These are phyloP conservation scores for Drosophila pachea DNA, from an alignment of 1,140 invertebrate species.

Conservation along the genomic window DNA sequence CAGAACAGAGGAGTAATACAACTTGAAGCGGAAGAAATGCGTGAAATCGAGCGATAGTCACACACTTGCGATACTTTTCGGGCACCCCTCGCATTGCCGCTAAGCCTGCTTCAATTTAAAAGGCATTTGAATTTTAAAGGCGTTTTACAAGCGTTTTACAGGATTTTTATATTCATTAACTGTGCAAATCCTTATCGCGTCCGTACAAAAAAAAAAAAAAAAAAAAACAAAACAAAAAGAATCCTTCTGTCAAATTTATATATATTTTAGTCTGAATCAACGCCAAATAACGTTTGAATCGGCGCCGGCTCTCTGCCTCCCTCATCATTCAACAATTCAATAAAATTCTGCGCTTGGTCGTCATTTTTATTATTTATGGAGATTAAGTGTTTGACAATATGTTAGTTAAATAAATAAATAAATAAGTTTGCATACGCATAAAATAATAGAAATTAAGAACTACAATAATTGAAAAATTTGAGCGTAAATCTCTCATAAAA, in stretches of 20 bases:
- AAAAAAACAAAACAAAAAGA: neutral
- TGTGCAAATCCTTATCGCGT: constrained; percentile 1
- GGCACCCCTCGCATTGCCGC: neutral
- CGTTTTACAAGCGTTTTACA: neutral
- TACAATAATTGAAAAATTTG: constrained; percentile 13
- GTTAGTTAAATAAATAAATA: constrained; percentile 77
- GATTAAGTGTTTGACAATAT: constrained; percentile 62
- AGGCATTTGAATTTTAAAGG: constrained; percentile 8
- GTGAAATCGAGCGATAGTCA: neutral
- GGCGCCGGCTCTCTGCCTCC: too few species aligned
- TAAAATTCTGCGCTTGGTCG: neutral
- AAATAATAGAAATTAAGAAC: constrained; percentile 21
- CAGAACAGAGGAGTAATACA: too few species aligned
- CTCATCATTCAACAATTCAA: too few species aligned
- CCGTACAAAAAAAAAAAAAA: neutral
- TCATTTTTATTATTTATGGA: constrained; percentile 52
- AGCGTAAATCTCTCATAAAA: constrained; percentile 40
- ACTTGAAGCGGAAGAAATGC: too few species aligned
- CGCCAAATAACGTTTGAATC: too few species aligned
- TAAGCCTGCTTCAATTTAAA: constrained; percentile 13
- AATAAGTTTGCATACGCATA: constrained; percentile 57
- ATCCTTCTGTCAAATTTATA: too few species aligned
- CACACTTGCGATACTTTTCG: neutral
- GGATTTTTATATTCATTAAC: constrained; percentile 5
- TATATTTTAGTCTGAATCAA: neutral